A percentile compares a stretch with the other conserved stretches of the same genome.
These are phyloP conservation scores for Axis porcinus DNA, from an alignment of 2,113 vertebrate species.

Conservation along the genomic window DNA sequence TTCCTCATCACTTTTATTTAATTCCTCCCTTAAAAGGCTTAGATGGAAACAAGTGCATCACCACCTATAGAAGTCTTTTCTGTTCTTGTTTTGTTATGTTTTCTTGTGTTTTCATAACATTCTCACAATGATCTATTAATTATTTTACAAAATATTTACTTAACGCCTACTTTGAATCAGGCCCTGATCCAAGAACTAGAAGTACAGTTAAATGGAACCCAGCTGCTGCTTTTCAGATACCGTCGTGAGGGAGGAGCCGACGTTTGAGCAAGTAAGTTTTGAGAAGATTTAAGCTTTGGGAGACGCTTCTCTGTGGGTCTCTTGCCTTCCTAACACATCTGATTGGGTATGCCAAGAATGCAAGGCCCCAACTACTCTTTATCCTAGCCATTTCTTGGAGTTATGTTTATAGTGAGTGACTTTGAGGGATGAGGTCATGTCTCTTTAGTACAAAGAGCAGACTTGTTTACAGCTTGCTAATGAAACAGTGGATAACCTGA, in stretches of 20 bases:
- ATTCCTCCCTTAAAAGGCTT: not conserved
- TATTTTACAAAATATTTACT: not conserved
- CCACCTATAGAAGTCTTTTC: not conserved
- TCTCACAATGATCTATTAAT: not conserved
- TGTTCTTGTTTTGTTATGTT: not conserved
- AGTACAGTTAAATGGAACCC: not conserved
- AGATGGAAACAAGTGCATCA: not conserved
- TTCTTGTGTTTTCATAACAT: not conserved
- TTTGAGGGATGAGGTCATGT: not conserved
- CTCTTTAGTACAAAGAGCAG: not conserved
- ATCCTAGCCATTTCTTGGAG: not conserved
- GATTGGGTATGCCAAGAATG: not conserved
- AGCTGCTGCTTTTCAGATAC: not conserved
- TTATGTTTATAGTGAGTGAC: not conserved
- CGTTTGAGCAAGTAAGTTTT: not conserved
- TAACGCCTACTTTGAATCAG: not conserved
- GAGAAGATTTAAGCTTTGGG: not conserved
- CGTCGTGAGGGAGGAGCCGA: not conserved
- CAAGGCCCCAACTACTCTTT: not conserved
- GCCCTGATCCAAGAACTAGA: not conserved
- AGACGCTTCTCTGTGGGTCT: not conserved
- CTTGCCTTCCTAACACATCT: not conserved
- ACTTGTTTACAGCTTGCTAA: not conserved
- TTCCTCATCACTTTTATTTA: not conserved
- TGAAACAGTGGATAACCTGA: not conserved